A percentile compares a stretch with the other conserved stretches of the same genome.
These are phyloP conservation scores for Oryzias sinensis DNA, from an alignment of 2,797 vertebrate genomes.

Conservation along the genomic window DNA sequence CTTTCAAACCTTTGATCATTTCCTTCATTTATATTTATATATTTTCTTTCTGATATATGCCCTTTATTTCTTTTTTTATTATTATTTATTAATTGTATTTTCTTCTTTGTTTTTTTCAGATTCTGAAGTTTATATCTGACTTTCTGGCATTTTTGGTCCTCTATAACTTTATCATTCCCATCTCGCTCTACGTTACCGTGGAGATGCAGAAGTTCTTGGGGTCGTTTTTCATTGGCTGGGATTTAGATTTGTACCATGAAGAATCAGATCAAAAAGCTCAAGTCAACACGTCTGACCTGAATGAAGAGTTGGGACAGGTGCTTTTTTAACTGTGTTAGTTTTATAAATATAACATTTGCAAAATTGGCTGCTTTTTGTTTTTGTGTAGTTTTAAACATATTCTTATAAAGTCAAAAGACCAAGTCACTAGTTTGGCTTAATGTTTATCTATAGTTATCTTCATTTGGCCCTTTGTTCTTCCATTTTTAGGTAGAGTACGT, in stretches of 20 bases:
- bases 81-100: background rate
- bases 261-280: constrained; percentile 94
- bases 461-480: no score
- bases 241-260: constrained; percentile 95
- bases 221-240: constrained; percentile 98
- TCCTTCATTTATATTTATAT: background rate
- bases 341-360: no score
- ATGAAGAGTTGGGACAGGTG: constrained; percentile 98
- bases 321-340: no score
- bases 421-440: no score
- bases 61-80: background rate
- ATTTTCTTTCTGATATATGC: background rate
- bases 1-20: background rate
- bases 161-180: constrained; percentile 99
- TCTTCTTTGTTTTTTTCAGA: constrained; percentile 68
- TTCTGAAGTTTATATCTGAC: constrained; percentile 96
- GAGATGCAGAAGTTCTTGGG: constrained; percentile 99
- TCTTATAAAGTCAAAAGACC: no score
- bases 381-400: no score
- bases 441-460: no score
- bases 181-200: constrained; percentile 97
- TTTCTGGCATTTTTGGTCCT: constrained; percentile 98
- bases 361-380: no score
- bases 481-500: constrained; percentile 90
- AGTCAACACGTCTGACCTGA: constrained; percentile 98